Evolutionary conservation across 1,140 invertebrate species (phyloP).

Genomic region (Bombus confusus): DNA sequence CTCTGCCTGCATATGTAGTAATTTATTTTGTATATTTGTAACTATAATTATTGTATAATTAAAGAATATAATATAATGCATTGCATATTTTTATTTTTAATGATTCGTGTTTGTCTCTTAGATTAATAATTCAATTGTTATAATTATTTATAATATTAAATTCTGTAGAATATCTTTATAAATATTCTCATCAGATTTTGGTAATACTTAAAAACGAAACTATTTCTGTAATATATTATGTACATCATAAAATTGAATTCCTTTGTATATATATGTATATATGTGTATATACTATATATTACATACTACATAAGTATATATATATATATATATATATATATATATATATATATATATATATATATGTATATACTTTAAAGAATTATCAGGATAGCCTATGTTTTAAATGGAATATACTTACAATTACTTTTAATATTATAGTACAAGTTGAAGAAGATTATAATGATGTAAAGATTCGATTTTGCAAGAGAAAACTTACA

Average conservation of each 20-base stretch:
- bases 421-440: no score
- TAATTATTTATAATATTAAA: background rate
- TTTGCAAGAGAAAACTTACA: no score
- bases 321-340: no score
- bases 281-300: no score
- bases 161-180: background rate
- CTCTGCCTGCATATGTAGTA: background rate
- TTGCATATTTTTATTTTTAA: background rate
- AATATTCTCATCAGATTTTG: background rate
- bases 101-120: background rate
- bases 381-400: no score
- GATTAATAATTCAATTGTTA: background rate
- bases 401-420: no score
- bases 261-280: background rate
- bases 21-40: background rate
- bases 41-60: conserved; percentile 5
- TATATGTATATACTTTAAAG: no score
- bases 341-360: no score
- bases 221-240: background rate
- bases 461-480: no score
- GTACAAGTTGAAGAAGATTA: no score
- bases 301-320: no score
- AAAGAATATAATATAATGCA: background rate
- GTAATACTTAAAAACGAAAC: background rate
- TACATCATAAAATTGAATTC: background rate